Evolutionary conservation across 1,140 invertebrate species (phyloP), one percentile per base, ranked within the genome.

Genomic region (Sesamia nonagrioides): DNA sequence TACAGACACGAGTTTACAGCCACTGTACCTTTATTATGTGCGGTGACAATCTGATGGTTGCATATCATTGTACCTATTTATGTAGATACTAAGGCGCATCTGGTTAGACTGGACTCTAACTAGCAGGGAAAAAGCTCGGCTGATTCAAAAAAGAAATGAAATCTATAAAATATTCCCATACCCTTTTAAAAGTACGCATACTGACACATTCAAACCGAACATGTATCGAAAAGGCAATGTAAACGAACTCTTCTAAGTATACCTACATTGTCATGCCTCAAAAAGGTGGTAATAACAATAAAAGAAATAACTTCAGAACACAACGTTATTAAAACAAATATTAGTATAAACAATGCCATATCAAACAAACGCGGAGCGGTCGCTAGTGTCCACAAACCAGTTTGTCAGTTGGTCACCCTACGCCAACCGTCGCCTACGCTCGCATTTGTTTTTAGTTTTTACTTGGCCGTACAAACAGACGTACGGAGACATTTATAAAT

Each of bases 381-480:
- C 61, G 33, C 80, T 71, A 78, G 66, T 76, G 77, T 84, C 66
- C 69, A 48, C 73, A 79, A 66, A 79, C 72, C 69, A 42, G 66
- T 69, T 69, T 69, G 66, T 48, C 13, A 66, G 37, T 45, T 69
- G 66, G 66, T 63, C 40, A 42, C 48, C 74, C 81, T 79, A 68
- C 82, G 68, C 74, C 27, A 21, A 61, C 60, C 72, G 60, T 68
- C 84, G 80, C 84, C 80, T 81, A 86, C 84, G 42, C 42, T 56
- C 77, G 75, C 72, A 8, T 77, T 78, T 83, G 82, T 83, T 83
- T 83, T 82, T 82, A 76, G 69, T 61, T 80, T 81, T 81, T 77
- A 69, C 66, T 48, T 69, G 40, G 6, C 13, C 42, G 17, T 69
- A 48, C 66, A 69, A 48, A 66, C 63, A 33, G 66, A 48, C 42